These are phyloP conservation scores for Drosophila antonietae DNA, from an alignment of 2,888 invertebrate species.

Conservation along the genomic window DNA sequence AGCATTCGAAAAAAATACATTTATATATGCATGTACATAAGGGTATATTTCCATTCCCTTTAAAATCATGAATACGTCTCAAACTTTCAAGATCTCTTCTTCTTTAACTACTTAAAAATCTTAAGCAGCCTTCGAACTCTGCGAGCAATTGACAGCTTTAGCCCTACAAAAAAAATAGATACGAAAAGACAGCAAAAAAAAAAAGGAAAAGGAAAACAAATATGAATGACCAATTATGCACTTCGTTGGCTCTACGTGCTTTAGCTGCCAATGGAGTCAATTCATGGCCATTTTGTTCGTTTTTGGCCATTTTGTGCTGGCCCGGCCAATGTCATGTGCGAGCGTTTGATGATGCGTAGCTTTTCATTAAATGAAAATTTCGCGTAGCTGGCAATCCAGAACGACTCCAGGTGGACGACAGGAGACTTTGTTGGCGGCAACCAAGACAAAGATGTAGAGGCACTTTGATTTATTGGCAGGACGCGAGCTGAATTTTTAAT, in stretches of 20 bases:
- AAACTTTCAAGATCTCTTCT: neutral
- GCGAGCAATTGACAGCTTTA: constrained; percentile 10
- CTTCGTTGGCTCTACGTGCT: constrained; percentile 79
- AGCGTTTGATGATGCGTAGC: constrained; percentile 77
- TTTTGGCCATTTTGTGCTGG: constrained; percentile 36
- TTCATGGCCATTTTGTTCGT: constrained; percentile 24
- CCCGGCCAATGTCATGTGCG: constrained; percentile 61
- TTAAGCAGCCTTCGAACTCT: neutral
- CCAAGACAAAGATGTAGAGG: constrained; percentile 46
- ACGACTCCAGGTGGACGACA: constrained; percentile 18
- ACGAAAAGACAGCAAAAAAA: neutral
- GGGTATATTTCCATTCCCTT: no score
- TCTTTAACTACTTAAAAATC: constrained; percentile 15
- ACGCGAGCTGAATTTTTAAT: constrained; percentile 76
- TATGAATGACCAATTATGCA: constrained; percentile 82
- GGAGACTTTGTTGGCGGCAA: constrained; percentile 64
- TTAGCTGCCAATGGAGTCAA: constrained; percentile 61
- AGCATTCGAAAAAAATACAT: no score
- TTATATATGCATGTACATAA: neutral
- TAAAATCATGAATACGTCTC: neutral
- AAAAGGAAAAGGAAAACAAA: constrained; percentile 55
- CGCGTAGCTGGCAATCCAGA: constrained; percentile 51
- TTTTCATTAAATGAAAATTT: constrained; percentile 79
- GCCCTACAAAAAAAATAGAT: constrained; percentile 3
- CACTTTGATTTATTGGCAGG: constrained; percentile 76